A percentile compares a stretch with the other conserved stretches of the same genome.
Evolutionary conservation across 2,797 vertebrate species (phyloP).

Genomic region (Leptodactylus fallax): DNA sequence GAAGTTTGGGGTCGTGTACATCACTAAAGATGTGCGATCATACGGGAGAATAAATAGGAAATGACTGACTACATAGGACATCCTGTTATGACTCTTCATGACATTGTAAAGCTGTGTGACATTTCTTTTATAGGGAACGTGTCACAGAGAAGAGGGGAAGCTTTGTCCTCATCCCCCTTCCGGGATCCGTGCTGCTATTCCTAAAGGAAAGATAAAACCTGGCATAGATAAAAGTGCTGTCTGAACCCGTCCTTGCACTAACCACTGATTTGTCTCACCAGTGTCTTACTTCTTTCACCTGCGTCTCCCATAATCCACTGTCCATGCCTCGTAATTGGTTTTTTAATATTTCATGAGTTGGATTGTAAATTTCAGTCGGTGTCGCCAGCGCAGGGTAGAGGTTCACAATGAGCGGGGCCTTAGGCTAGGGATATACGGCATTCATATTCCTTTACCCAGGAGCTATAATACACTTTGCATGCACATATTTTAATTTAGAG

Average conservation of each 20-base stretch:
- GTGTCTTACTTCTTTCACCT: neutral
- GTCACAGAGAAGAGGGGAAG: neutral
- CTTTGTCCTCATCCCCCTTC: neutral
- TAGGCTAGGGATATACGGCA: neutral
- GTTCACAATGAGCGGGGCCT: neutral
- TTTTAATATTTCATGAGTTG: neutral
- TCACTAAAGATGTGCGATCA: neutral
- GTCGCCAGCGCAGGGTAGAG: neutral
- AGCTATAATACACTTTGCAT: neutral
- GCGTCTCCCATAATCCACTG: neutral
- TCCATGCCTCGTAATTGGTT: neutral
- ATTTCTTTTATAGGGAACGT: neutral
- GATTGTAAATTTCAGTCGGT: neutral
- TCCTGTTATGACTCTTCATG: slow-evolving; percentile 18
- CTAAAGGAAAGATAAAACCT: neutral
- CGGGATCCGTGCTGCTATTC: neutral
- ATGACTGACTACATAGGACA: neutral
- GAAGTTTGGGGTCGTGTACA: neutral
- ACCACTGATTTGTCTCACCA: too few species aligned
- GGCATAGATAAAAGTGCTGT: neutral
- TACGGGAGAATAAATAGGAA: neutral
- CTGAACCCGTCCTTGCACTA: neutral
- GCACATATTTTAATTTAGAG: too few species aligned
- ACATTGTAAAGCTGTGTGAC: neutral
- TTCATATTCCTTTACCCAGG: neutral